Evolutionary conservation across 2,113 vertebrate genomes (phyloP).

Genomic region (Prolemur simus): DNA sequence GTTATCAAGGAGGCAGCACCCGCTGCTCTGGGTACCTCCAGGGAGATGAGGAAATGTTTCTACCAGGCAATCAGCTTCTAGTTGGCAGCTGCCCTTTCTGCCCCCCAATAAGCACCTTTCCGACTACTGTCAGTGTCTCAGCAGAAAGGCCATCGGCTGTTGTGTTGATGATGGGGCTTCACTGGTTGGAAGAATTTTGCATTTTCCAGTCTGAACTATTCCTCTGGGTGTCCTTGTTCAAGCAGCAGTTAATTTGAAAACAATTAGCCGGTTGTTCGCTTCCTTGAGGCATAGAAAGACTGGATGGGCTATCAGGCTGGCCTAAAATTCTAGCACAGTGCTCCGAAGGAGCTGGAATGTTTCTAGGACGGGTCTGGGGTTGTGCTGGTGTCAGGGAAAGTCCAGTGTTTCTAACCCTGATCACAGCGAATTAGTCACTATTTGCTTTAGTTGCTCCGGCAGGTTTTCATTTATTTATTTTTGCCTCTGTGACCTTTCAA

Average conservation of each 20-base stretch:
- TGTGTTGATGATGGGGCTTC: neutral
- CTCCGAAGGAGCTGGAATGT: neutral
- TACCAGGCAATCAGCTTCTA: neutral
- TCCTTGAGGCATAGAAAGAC: neutral
- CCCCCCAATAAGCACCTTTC: neutral
- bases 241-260: constrained; percentile 65
- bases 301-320: neutral
- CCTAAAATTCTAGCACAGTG: neutral
- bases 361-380: neutral
- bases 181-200: neutral
- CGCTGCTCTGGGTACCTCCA: fast-evolving
- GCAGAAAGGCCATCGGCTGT: neutral
- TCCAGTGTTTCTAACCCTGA: neutral
- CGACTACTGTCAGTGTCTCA: neutral
- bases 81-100: neutral
- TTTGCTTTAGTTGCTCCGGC: neutral
- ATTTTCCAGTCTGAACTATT: constrained; percentile 16
- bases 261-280: neutral
- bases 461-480: neutral
- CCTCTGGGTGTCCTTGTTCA: constrained; percentile 60
- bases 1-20: neutral
- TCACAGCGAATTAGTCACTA: neutral
- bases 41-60: neutral
- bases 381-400: neutral
- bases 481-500: constrained; percentile 46